Evolutionary conservation across 2,888 invertebrate genomes (phyloP).

Genomic region (Gnatocerus cornutus): DNA sequence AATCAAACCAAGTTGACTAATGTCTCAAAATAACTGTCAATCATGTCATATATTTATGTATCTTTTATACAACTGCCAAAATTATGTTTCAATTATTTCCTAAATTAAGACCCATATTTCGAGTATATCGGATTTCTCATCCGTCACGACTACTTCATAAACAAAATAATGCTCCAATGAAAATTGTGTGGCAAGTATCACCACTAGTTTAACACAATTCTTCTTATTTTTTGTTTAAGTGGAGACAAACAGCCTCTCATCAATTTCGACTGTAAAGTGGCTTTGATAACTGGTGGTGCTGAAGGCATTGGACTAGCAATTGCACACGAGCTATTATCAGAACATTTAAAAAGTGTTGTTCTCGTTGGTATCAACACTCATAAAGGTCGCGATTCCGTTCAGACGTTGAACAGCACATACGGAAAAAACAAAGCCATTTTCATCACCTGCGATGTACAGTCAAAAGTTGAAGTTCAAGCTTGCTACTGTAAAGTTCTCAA

Average conservation of each 20-base stretch:
- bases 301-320: constrained; percentile 50
- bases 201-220: not conserved
- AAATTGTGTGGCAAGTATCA: constrained; percentile 43
- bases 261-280: constrained; percentile 57
- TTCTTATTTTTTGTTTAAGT: too few relatives aligned
- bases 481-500: constrained; percentile 51
- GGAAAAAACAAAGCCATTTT: constrained; percentile 38
- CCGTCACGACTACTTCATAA: constrained; percentile 11
- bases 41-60: constrained; percentile 23
- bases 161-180: constrained; percentile 35
- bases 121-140: not conserved
- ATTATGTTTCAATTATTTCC: constrained; percentile 16
- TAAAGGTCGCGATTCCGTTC: constrained; percentile 39
- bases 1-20: not conserved
- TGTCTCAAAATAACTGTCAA: not conserved
- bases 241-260: constrained; percentile 27
- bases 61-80: constrained; percentile 12
- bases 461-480: constrained; percentile 29
- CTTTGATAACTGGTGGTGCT: constrained; percentile 59
- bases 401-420: constrained; percentile 26
- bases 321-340: constrained; percentile 34
- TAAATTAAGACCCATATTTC: not conserved
- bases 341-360: constrained; percentile 35
- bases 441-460: constrained; percentile 37
- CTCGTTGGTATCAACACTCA: constrained; percentile 33